These are phyloP conservation scores for Abrostola tripartita DNA, from an alignment of 2,888 invertebrate species.

Conservation along the genomic window DNA sequence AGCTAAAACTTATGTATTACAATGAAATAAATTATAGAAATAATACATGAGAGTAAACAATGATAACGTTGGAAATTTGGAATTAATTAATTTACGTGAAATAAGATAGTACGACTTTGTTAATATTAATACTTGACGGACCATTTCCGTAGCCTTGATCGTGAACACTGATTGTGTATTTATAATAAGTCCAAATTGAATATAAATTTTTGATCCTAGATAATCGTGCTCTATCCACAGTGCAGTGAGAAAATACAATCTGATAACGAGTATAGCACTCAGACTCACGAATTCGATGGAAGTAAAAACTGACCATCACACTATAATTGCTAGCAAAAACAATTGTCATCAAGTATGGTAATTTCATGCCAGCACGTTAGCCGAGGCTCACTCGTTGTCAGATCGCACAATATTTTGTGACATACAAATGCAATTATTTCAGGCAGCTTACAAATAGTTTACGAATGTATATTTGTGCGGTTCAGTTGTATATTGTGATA, in stretches of 20 bases:
- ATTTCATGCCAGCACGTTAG: slow-evolving; percentile 1
- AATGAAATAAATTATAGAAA: slow-evolving; percentile 81
- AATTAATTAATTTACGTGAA: slow-evolving; percentile 55
- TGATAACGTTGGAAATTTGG: slow-evolving; percentile 69
- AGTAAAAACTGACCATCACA: slow-evolving; percentile 9
- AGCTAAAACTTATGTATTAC: slow-evolving; percentile 73
- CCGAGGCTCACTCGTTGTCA: slow-evolving; percentile 55
- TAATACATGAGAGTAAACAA: slow-evolving; percentile 66
- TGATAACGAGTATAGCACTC: slow-evolving; percentile 53
- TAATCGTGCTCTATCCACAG: slow-evolving; percentile 78
- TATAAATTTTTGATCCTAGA: slow-evolving; percentile 52
- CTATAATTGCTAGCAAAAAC: slow-evolving; percentile 33
- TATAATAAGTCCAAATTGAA: slow-evolving; percentile 55
- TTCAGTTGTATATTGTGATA: slow-evolving; percentile 60
- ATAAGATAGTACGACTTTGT: slow-evolving; percentile 59
- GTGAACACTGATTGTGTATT: slow-evolving; percentile 52
- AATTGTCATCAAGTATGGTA: slow-evolving; percentile 23
- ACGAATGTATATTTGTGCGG: slow-evolving; percentile 76
- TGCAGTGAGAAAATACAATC: slow-evolving; percentile 66
- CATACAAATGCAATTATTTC: slow-evolving; percentile 74
- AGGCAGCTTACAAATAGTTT: slow-evolving; percentile 71
- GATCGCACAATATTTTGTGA: slow-evolving; percentile 73
- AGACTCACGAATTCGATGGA: slow-evolving; percentile 10
- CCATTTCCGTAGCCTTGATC: slow-evolving; percentile 50
- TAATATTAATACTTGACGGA: slow-evolving; percentile 62